phyloP scores from a whole-genome alignment of 1,140 invertebrate species.

The Venustaconcha ellipsiformis region DNA sequence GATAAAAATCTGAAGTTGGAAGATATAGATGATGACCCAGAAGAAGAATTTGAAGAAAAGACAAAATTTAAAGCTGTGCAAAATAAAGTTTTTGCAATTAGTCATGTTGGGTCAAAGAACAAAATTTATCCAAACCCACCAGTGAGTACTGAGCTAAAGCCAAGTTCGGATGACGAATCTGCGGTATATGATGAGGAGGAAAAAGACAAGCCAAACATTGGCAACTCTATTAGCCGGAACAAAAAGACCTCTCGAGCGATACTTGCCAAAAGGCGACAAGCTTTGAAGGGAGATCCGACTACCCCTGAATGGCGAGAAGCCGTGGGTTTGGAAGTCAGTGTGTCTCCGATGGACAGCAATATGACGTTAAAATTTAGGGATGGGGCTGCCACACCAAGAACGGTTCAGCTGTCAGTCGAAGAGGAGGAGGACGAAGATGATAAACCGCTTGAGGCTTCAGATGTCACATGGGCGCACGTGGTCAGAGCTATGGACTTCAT shows the following conservation, averaged over 20 bases:
- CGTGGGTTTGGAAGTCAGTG: slow-evolving; percentile 7
- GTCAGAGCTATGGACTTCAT: slow-evolving; percentile 22
- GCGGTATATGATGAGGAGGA: too few relatives aligned
- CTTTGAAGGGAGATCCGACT: background rate
- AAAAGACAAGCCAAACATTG: too few relatives aligned
- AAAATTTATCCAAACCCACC: too few relatives aligned
- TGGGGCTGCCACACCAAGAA: background rate
- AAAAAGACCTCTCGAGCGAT: background rate
- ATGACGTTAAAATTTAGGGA: slow-evolving; percentile 19
- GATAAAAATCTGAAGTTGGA: background rate
- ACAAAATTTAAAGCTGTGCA: background rate
- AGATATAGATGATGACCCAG: slow-evolving; percentile 10
- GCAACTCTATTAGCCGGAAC: background rate
- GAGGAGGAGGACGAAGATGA: background rate
- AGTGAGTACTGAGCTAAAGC: too few relatives aligned
- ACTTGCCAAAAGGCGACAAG: background rate
- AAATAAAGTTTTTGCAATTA: background rate
- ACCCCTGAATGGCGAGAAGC: slow-evolving; percentile 4
- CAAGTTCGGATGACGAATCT: too few relatives aligned
- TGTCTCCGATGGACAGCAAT: slow-evolving; percentile 1
- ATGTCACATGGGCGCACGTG: slow-evolving; percentile 23
- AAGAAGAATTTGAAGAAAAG: slow-evolving; percentile 11
- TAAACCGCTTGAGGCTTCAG: slow-evolving; percentile 1
- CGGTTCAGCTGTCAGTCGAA: too few relatives aligned
- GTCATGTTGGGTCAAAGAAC: background rate